Conservation (phyloP, 2,888 invertebrate species). For the Ectobius pallidus region DNA sequence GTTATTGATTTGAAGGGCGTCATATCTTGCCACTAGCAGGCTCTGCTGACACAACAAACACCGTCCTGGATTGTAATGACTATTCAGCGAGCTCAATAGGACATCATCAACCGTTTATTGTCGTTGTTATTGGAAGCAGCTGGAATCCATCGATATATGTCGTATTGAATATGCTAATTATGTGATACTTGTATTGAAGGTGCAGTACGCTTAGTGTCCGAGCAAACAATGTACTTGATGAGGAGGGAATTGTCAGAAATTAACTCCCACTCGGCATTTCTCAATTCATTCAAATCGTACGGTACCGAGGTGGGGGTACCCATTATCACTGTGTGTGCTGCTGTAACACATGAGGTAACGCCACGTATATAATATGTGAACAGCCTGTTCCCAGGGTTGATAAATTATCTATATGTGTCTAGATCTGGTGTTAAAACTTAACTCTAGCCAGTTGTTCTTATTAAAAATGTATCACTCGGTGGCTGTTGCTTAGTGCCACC, state of each 20-base stretch:
- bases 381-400: too few relatives aligned
- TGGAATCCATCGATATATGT: conserved; percentile 3
- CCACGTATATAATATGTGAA: too few relatives aligned
- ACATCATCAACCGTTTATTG: conserved; percentile 19
- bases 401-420: too few relatives aligned
- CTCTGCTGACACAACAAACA: neutral
- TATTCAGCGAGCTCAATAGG: conserved; percentile 7
- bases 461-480: too few relatives aligned
- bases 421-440: too few relatives aligned
- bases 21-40: neutral
- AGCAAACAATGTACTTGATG: conserved; percentile 5
- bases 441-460: too few relatives aligned
- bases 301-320: too few relatives aligned
- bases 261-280: conserved; percentile 2
- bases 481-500: too few relatives aligned
- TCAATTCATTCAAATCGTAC: neutral
- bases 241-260: conserved; percentile 4
- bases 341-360: too few relatives aligned
- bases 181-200: too few relatives aligned
- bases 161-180: conserved; percentile 9
- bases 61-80: conserved; percentile 4
- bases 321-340: too few relatives aligned
- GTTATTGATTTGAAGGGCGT: neutral
- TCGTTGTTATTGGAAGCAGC: neutral
- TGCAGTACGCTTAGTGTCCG: too few relatives aligned